Conservation (phyloP, 1,140 invertebrate species). For the Cherax destructor region DNA sequence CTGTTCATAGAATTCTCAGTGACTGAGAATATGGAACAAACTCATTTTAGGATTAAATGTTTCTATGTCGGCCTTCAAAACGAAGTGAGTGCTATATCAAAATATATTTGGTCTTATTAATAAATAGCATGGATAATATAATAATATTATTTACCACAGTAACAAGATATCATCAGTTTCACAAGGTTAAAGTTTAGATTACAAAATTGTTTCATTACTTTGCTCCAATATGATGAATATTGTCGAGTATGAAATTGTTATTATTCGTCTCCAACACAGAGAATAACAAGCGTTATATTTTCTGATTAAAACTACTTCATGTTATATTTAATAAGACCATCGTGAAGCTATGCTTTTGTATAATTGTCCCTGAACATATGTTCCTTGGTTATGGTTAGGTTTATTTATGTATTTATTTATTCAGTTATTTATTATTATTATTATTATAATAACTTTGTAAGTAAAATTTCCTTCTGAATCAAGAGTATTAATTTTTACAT, state of each 20-base stretch:
- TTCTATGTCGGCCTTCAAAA: constrained; percentile 41
- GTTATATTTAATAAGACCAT: constrained; percentile 31
- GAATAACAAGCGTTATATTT: no score
- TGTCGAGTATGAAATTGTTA: no score
- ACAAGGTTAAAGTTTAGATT: no score
- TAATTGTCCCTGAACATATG: background rate
- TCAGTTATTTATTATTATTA: background rate
- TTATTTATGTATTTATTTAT: background rate
- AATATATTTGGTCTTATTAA: constrained; percentile 30
- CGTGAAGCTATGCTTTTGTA: background rate
- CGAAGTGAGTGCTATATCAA: constrained; percentile 53
- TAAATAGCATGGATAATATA: constrained; percentile 20
- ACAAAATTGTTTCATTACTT: no score
- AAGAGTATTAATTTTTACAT: background rate
- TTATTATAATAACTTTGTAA: background rate
- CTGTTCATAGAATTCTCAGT: background rate
- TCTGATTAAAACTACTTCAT: background rate
- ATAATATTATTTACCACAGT: no score
- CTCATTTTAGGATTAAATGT: background rate
- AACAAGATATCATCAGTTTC: no score
- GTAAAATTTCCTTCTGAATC: background rate
- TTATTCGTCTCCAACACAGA: no score
- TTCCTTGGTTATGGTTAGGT: background rate
- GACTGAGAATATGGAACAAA: background rate
- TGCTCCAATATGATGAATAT: no score